A percentile compares a stretch with the other conserved stretches of the same genome.
Conservation (phyloP, 2,797 vertebrate genomes). For the Octomys mimax region DNA sequence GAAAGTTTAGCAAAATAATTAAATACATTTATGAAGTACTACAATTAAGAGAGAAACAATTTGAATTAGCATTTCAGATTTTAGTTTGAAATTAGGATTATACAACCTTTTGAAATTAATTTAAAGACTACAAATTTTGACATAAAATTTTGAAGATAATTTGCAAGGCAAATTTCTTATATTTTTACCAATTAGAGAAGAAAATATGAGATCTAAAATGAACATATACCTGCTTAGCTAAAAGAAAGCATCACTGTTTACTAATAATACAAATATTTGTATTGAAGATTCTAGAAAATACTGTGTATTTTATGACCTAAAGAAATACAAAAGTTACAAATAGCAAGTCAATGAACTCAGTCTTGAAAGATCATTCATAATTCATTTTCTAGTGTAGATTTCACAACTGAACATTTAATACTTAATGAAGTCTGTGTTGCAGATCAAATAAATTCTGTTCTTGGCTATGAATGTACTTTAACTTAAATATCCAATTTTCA, state of each 20-base stretch:
- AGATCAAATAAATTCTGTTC: slow-evolving; percentile 71
- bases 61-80: slow-evolving; percentile 7
- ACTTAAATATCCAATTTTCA: slow-evolving; percentile 73
- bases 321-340: slow-evolving; percentile 25
- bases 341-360: slow-evolving; percentile 13
- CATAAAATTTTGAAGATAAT: slow-evolving; percentile 24
- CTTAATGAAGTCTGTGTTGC: slow-evolving; percentile 50
- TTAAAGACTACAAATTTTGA: not conserved
- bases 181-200: slow-evolving; percentile 17
- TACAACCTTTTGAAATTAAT: not conserved
- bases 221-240: not conserved
- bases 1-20: not conserved
- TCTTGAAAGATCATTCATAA: slow-evolving; percentile 48
- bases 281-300: not conserved
- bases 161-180: not conserved
- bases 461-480: slow-evolving; percentile 62
- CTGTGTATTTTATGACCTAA: not conserved
- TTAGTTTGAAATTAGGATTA: slow-evolving; percentile 35
- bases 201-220: not conserved
- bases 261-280: not conserved
- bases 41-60: not conserved
- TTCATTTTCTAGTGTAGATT: slow-evolving; percentile 67
- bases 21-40: not conserved
- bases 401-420: slow-evolving; percentile 63
- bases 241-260: not conserved